phyloP scores from a whole-genome alignment of 2,888 invertebrate species.

The Synergus japonicus region DNA sequence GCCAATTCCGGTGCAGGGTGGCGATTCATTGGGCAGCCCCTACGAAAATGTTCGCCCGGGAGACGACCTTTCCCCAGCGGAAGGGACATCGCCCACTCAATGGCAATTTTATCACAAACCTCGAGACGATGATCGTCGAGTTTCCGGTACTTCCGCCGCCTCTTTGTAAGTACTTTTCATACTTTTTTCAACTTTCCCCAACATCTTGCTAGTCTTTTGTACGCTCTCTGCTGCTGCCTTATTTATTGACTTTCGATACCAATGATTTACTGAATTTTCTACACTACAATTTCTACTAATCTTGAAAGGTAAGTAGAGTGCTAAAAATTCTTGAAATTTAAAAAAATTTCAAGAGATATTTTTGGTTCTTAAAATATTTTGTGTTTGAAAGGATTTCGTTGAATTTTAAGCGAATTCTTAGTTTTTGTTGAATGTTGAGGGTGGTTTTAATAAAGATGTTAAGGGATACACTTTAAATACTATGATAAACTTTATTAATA shows the following conservation, averaged over 20 bases:
- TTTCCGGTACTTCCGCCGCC: slow-evolving; percentile 81
- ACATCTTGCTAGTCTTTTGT: not conserved
- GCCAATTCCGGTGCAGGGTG: slow-evolving; percentile 82
- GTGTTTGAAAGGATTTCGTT: too few relatives aligned
- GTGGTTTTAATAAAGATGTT: too few relatives aligned
- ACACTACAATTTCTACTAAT: not conserved
- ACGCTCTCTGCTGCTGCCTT: not conserved
- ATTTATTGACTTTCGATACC: not conserved
- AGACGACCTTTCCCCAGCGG: slow-evolving; percentile 79
- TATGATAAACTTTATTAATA: too few relatives aligned
- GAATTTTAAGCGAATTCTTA: too few relatives aligned
- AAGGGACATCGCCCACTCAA: slow-evolving; percentile 79
- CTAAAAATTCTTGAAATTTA: not conserved
- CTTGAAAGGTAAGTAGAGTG: not conserved
- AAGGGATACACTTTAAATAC: too few relatives aligned
- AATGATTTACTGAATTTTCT: not conserved
- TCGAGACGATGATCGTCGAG: slow-evolving; percentile 79
- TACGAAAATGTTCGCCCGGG: slow-evolving; percentile 82
- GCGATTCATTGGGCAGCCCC: slow-evolving; percentile 82
- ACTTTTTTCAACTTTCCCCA: slow-evolving; percentile 8
- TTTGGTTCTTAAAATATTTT: not conserved
- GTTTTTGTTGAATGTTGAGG: too few relatives aligned
- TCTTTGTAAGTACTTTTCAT: slow-evolving; percentile 79
- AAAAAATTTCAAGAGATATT: not conserved
- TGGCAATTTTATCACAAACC: slow-evolving; percentile 80